phyloP scores from a whole-genome alignment of 2,888 invertebrate species.

The Leptura quadrifasciata region DNA sequence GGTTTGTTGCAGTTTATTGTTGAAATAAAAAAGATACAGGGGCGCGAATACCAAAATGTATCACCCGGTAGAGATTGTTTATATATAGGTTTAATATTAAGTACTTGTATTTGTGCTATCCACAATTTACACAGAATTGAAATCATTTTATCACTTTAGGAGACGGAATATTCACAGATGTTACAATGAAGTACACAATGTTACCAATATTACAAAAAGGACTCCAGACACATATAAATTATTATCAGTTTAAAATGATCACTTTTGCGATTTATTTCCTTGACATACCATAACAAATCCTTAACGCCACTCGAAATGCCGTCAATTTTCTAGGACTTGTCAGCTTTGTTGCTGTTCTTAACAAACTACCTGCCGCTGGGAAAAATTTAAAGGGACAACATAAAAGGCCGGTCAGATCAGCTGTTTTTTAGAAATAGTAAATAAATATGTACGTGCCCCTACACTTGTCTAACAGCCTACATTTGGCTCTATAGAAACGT shows the following conservation, averaged over 20 bases:
- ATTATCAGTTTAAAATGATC: slow-evolving; percentile 18
- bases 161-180: too few relatives aligned
- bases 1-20: too few relatives aligned
- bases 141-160: too few relatives aligned
- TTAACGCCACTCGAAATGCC: slow-evolving; percentile 30
- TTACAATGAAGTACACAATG: too few relatives aligned
- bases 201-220: too few relatives aligned
- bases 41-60: too few relatives aligned
- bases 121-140: too few relatives aligned
- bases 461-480: slow-evolving; percentile 12
- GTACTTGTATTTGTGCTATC: too few relatives aligned
- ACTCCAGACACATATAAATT: not conserved
- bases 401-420: slow-evolving; percentile 47
- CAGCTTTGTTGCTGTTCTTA: slow-evolving; percentile 12
- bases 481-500: not conserved
- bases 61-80: too few relatives aligned
- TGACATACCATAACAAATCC: slow-evolving; percentile 15
- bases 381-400: slow-evolving; percentile 50
- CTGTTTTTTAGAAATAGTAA: slow-evolving; percentile 49
- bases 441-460: slow-evolving; percentile 34
- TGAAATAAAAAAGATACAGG: too few relatives aligned
- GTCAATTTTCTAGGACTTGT: slow-evolving; percentile 8
- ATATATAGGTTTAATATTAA: too few relatives aligned
- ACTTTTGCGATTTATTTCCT: slow-evolving; percentile 8
- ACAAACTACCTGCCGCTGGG: slow-evolving; percentile 46